Conservation (phyloP, 2,113 vertebrate genomes). For the Platichthys stellatus region DNA sequence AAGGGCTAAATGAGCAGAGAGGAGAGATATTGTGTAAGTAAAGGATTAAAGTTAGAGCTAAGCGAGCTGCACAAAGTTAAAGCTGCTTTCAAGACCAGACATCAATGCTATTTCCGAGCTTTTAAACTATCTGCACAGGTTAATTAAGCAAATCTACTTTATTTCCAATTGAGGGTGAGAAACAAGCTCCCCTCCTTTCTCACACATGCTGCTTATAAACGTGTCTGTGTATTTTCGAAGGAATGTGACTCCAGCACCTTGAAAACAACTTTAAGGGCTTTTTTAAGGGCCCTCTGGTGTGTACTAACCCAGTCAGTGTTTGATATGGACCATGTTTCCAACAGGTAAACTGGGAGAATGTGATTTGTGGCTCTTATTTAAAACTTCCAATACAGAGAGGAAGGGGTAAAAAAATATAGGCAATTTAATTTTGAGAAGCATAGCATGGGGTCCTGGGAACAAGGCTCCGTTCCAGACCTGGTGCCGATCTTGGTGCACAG, state of each 20-base stretch:
- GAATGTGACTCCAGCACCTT: slow-evolving; percentile 41
- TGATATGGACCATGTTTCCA: slow-evolving; percentile 25
- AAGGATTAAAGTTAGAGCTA: slow-evolving; percentile 23
- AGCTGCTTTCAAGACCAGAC: slow-evolving; percentile 23
- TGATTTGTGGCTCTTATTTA: slow-evolving; percentile 41
- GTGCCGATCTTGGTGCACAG: slow-evolving; percentile 16
- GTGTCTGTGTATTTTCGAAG: neutral
- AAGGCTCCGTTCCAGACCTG: slow-evolving; percentile 21
- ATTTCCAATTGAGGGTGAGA: neutral
- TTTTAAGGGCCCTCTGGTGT: slow-evolving; percentile 26
- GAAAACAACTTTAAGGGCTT: slow-evolving; percentile 36
- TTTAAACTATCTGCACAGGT: slow-evolving; percentile 6
- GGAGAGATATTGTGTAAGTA: slow-evolving; percentile 44
- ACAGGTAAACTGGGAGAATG: slow-evolving; percentile 32
- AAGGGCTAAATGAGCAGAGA: slow-evolving; percentile 49
- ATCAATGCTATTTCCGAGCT: slow-evolving; percentile 13
- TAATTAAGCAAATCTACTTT: neutral
- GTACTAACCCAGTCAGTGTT: slow-evolving; percentile 18
- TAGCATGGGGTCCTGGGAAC: slow-evolving; percentile 38
- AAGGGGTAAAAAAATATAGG: slow-evolving; percentile 6
- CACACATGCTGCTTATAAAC: neutral
- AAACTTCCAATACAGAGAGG: slow-evolving; percentile 24
- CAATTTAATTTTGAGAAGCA: slow-evolving; percentile 24
- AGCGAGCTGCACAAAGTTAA: slow-evolving; percentile 9
- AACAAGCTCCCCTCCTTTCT: neutral